These are phyloP conservation scores for Catocala fraxini DNA, from an alignment of 2,888 invertebrate genomes.

Conservation along the genomic window DNA sequence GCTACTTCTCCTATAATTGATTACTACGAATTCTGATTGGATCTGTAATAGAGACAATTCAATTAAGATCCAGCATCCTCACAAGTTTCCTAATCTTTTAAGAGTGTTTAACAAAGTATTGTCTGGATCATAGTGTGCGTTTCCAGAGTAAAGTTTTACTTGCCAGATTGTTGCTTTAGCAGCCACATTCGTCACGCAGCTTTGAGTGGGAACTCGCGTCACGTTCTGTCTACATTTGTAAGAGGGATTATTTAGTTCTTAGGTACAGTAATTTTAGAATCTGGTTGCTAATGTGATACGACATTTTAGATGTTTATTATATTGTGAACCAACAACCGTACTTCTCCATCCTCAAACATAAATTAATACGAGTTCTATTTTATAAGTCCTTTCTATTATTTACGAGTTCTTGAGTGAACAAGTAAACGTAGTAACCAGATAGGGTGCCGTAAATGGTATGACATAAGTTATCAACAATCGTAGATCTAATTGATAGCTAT, in stretches of 20 bases:
- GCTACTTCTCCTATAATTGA: too few relatives aligned
- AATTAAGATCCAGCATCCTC: not conserved
- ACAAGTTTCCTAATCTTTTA: conserved; percentile 3
- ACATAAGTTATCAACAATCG: too few relatives aligned
- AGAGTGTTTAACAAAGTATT: conserved; percentile 5
- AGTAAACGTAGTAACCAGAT: too few relatives aligned
- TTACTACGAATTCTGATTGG: not conserved
- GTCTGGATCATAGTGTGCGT: not conserved
- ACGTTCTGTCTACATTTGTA: not conserved
- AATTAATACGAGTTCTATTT: too few relatives aligned
- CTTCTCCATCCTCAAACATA: too few relatives aligned
- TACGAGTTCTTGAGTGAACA: too few relatives aligned
- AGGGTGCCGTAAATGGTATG: too few relatives aligned
- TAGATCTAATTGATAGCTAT: too few relatives aligned
- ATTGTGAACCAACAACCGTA: too few relatives aligned
- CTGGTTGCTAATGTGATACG: not conserved
- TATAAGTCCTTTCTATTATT: too few relatives aligned
- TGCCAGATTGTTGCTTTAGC: not conserved
- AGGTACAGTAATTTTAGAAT: not conserved
- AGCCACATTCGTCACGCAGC: conserved; percentile 1
- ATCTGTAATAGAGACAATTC: not conserved
- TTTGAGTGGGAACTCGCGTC: not conserved
- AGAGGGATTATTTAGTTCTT: not conserved
- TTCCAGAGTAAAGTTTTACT: conserved; percentile 2
- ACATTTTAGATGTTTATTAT: not conserved